phyloP scores from a whole-genome alignment of 2,888 invertebrate genomes.

The Lepidocyrtinus sp. region DNA sequence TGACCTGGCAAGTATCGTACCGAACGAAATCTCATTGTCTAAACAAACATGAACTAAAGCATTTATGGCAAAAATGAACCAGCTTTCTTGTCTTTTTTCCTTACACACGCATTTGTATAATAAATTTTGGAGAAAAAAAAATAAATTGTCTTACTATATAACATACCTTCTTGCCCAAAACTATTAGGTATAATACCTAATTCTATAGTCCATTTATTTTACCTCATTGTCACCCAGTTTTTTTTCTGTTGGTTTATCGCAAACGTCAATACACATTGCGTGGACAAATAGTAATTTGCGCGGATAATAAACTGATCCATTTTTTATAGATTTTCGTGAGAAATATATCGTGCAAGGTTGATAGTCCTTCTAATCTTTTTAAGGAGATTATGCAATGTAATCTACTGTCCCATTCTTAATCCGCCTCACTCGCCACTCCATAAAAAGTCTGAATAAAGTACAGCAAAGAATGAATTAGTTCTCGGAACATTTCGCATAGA shows the following conservation, averaged over 20 bases:
- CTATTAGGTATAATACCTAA: too few relatives aligned
- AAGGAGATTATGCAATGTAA: slow-evolving; percentile 4
- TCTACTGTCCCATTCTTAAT: slow-evolving; percentile 3
- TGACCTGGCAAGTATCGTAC: not conserved
- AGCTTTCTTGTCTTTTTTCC: too few relatives aligned
- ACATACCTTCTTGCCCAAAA: too few relatives aligned
- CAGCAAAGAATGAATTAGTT: not conserved
- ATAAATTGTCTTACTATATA: too few relatives aligned
- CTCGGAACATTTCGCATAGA: slow-evolving; percentile 1
- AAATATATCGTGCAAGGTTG: slow-evolving; percentile 2
- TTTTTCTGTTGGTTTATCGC: not conserved
- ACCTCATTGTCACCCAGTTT: slow-evolving; percentile 31
- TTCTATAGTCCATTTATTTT: not conserved
- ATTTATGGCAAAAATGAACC: slow-evolving; percentile 13
- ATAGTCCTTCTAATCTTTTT: slow-evolving; percentile 7
- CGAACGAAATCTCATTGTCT: slow-evolving; percentile 9
- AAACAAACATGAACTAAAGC: not conserved
- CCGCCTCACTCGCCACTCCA: slow-evolving; percentile 6
- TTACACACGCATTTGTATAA: slow-evolving; percentile 1
- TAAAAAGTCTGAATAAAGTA: not conserved
- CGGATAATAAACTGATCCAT: not conserved
- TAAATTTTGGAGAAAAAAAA: too few relatives aligned
- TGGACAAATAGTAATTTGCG: not conserved
- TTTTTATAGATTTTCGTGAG: slow-evolving; percentile 6
- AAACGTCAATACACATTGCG: not conserved